These are phyloP conservation scores for Siniperca chuatsi DNA, from an alignment of 2,113 vertebrate species.

Conservation along the genomic window DNA sequence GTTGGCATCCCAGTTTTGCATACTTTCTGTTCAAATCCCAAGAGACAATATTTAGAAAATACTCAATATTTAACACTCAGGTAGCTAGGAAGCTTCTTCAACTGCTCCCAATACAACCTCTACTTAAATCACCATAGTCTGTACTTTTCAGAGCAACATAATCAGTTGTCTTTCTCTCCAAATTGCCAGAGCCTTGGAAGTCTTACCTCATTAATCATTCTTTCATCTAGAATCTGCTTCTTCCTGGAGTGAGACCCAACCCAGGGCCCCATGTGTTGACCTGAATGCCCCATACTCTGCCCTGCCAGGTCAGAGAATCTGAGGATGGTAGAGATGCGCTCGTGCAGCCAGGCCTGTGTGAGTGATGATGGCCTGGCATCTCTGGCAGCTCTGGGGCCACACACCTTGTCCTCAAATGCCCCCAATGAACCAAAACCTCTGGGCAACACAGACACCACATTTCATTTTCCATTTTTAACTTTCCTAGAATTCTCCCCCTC, in stretches of 20 bases:
- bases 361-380: constrained; percentile 72
- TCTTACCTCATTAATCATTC: constrained; percentile 76
- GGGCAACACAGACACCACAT: constrained; percentile 17
- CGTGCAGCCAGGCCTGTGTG: constrained; percentile 44
- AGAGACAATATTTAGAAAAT: background rate
- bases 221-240: constrained; percentile 56
- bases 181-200: constrained; percentile 3
- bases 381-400: constrained; percentile 36
- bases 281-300: constrained; percentile 69
- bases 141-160: constrained; percentile 1
- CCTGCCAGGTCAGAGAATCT: constrained; percentile 71
- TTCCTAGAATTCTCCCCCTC: background rate
- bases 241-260: constrained; percentile 63
- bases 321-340: constrained; percentile 63
- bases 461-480: constrained; percentile 40
- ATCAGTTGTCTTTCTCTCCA: constrained; percentile 3
- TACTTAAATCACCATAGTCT: background rate
- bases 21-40: background rate
- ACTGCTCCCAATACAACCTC: background rate
- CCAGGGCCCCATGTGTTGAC: constrained; percentile 77
- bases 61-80: background rate
- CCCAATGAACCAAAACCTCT: constrained; percentile 25
- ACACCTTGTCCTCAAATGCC: constrained; percentile 42
- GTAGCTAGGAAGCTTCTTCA: background rate
- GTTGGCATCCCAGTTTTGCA: background rate